Conservation (phyloP, 2,113 vertebrate genomes). For the Emydocephalus ijimae region DNA sequence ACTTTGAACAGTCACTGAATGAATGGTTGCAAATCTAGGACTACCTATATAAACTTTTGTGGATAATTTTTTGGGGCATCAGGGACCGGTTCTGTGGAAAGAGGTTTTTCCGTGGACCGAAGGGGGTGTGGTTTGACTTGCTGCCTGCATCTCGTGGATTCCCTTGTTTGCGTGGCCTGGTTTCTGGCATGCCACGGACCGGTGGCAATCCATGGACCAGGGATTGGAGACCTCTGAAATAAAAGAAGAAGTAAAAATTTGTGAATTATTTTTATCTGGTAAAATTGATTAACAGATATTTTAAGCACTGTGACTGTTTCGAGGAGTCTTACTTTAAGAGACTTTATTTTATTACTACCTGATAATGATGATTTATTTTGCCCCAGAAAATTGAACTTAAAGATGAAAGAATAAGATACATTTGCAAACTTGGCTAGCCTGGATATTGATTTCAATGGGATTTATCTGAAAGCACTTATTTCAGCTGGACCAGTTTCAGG, state of each 20-base stretch:
- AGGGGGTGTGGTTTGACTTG: too few species aligned
- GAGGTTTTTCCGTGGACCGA: too few species aligned
- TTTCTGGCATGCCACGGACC: too few species aligned
- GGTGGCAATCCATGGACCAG: too few species aligned
- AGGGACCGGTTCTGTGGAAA: not conserved
- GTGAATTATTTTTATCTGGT: not conserved
- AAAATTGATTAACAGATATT: not conserved
- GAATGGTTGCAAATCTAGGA: not conserved
- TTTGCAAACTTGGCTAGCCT: not conserved
- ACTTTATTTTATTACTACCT: not conserved
- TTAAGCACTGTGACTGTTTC: not conserved
- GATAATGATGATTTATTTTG: not conserved
- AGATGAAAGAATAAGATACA: not conserved
- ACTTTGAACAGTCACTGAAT: not conserved
- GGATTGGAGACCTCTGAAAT: not conserved
- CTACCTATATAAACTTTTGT: not conserved
- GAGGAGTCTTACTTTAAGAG: not conserved
- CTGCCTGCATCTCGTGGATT: too few species aligned
- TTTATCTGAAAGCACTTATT: not conserved
- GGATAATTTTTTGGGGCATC: not conserved
- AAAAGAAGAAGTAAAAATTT: not conserved
- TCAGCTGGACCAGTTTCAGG: not conserved
- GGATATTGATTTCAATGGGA: not conserved
- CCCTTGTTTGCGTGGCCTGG: too few species aligned
- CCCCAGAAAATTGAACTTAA: not conserved